phyloP scores from a whole-genome alignment of 2,888 invertebrate genomes.

The Pomacea canaliculata region DNA sequence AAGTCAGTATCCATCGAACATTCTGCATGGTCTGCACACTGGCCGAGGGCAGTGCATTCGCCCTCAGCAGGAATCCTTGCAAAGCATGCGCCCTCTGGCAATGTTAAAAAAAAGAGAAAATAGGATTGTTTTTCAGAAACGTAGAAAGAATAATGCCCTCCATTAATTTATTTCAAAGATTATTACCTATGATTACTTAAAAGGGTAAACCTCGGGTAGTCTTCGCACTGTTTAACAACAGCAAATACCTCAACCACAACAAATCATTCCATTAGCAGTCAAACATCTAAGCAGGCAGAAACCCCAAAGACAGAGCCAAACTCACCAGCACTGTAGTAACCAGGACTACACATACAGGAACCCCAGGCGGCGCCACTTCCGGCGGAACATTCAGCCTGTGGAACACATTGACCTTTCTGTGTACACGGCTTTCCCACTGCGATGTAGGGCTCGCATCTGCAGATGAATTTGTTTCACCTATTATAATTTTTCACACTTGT shows the following conservation, averaged over 20 bases:
- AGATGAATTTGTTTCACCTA: not conserved
- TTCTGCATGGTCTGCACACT: slow-evolving; percentile 28
- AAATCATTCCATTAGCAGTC: not conserved
- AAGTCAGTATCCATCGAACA: slow-evolving; percentile 16
- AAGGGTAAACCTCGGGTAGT: no score
- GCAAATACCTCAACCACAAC: no score
- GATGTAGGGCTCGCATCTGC: slow-evolving; percentile 18
- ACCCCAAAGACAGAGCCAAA: not conserved
- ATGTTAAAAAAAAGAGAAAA: not conserved
- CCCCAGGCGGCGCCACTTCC: slow-evolving; percentile 16
- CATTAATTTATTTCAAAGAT: no score
- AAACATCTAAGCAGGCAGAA: not conserved
- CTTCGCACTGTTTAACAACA: no score
- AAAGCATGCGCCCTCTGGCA: slow-evolving; percentile 15
- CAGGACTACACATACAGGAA: slow-evolving; percentile 20
- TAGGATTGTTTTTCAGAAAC: no score
- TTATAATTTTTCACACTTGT: no score
- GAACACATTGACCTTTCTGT: slow-evolving; percentile 25
- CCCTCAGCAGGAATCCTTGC: slow-evolving; percentile 10
- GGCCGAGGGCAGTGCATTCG: slow-evolving; percentile 18
- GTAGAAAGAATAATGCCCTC: no score
- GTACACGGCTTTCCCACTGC: slow-evolving; percentile 28
- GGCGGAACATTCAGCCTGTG: slow-evolving; percentile 22
- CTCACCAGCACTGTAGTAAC: slow-evolving; percentile 21
- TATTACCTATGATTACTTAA: no score